Evolutionary conservation across 2,888 invertebrate genomes (phyloP).

Genomic region (Cephus sareptanus): DNA sequence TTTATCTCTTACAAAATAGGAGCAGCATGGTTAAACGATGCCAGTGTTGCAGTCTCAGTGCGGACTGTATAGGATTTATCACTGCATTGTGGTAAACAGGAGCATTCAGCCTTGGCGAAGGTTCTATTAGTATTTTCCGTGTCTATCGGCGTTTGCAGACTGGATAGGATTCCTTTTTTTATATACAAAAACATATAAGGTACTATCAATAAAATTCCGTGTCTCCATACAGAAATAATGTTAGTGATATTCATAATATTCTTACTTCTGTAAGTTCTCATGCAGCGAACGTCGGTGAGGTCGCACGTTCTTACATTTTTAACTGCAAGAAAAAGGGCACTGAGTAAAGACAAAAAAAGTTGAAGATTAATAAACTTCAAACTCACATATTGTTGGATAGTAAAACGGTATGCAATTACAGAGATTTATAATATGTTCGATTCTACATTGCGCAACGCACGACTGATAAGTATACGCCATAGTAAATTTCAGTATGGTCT

Average conservation of each 20-base stretch:
- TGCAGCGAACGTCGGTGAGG: constrained; percentile 40
- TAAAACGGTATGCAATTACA: constrained; percentile 70
- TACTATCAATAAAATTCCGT: background rate
- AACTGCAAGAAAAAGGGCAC: constrained; percentile 29
- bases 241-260: background rate
- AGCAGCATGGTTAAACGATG: constrained; percentile 25
- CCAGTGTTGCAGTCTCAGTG: constrained; percentile 30
- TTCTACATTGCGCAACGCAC: constrained; percentile 69
- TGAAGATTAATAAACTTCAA: background rate
- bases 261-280: constrained; percentile 35
- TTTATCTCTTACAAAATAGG: constrained; percentile 35
- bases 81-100: constrained; percentile 48
- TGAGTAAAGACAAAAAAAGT: background rate
- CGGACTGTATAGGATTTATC: constrained; percentile 39
- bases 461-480: constrained; percentile 68
- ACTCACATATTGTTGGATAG: constrained; percentile 65
- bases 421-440: constrained; percentile 55
- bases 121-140: background rate
- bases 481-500: background rate
- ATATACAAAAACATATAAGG: background rate
- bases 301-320: constrained; percentile 40
- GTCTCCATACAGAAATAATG: background rate
- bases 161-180: constrained; percentile 13
- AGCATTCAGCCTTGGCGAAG: constrained; percentile 20
- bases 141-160: constrained; percentile 18